phyloP scores from a whole-genome alignment of 1,140 invertebrate species.

The Yoshiicerus persimilis region DNA sequence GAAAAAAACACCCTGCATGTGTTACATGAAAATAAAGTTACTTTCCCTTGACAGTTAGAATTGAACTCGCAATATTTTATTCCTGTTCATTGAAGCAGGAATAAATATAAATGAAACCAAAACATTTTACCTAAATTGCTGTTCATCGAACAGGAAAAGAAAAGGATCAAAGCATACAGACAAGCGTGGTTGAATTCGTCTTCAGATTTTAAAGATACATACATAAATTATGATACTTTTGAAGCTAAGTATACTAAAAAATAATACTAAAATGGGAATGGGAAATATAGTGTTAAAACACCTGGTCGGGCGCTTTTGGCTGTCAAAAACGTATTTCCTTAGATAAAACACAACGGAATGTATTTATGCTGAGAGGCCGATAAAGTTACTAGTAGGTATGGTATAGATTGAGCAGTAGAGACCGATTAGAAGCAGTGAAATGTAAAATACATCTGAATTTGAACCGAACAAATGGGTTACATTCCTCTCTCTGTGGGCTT shows the following conservation, averaged over 20 bases:
- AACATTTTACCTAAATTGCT: neutral
- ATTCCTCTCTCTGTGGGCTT: neutral
- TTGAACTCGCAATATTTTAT: neutral
- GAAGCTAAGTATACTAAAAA: neutral
- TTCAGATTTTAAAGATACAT: neutral
- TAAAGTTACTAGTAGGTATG: no score
- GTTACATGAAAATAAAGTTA: no score
- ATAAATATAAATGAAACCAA: neutral
- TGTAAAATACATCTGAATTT: neutral
- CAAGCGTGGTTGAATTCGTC: neutral
- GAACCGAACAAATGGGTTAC: neutral
- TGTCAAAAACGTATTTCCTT: neutral
- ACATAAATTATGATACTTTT: neutral
- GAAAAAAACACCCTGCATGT: no score
- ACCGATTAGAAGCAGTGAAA: no score
- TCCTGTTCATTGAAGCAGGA: neutral
- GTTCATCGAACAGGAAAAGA: no score
- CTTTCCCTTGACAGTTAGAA: neutral
- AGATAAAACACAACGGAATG: neutral
- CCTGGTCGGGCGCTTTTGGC: neutral
- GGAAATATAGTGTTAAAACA: neutral
- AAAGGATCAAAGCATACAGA: neutral
- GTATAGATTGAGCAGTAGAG: no score
- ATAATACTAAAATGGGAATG: neutral
- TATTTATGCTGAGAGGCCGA: no score